Evolutionary conservation across 2,797 vertebrate genomes (phyloP).

Genomic region (Melanogrammus aeglefinus): DNA sequence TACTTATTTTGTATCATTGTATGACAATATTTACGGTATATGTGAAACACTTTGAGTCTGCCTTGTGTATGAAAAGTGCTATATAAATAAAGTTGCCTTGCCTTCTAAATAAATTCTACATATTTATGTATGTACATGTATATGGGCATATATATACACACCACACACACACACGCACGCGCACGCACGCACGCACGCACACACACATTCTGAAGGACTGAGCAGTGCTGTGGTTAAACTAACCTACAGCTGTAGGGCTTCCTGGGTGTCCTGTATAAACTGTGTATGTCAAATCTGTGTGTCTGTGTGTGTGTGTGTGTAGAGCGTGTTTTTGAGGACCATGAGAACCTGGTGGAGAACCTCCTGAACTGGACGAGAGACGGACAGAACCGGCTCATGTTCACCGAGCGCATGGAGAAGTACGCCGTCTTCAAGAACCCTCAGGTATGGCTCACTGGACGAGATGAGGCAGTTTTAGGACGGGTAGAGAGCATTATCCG

Average conservation of each 20-base stretch:
- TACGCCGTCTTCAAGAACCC: conserved; percentile 97
- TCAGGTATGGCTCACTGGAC: background rate
- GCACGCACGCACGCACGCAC: background rate
- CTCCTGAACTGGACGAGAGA: conserved; percentile 97
- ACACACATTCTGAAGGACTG: conserved; percentile 50
- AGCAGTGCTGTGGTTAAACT: conserved; percentile 59
- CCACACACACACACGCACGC: too few relatives aligned
- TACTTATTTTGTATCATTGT: too few relatives aligned
- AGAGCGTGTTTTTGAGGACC: conserved; percentile 98
- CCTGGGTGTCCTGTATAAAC: conserved; percentile 11
- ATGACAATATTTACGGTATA: too few relatives aligned
- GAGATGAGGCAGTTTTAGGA: too few relatives aligned
- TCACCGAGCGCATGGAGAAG: conserved; percentile 94
- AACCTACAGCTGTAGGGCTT: conserved; percentile 73
- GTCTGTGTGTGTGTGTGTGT: conserved; percentile 21
- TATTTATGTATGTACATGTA: too few relatives aligned
- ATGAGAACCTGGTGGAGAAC: conserved; percentile 98
- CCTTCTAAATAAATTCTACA: too few relatives aligned
- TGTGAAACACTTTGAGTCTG: too few relatives aligned
- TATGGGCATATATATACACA: too few relatives aligned
- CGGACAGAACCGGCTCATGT: conserved; percentile 95
- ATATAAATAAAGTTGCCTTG: too few relatives aligned
- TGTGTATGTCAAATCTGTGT: background rate
- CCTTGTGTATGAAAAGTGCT: too few relatives aligned
- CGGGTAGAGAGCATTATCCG: too few relatives aligned